Evolutionary conservation across 1,140 invertebrate species (phyloP).

Genomic region (Sarcophaga bullata): DNA sequence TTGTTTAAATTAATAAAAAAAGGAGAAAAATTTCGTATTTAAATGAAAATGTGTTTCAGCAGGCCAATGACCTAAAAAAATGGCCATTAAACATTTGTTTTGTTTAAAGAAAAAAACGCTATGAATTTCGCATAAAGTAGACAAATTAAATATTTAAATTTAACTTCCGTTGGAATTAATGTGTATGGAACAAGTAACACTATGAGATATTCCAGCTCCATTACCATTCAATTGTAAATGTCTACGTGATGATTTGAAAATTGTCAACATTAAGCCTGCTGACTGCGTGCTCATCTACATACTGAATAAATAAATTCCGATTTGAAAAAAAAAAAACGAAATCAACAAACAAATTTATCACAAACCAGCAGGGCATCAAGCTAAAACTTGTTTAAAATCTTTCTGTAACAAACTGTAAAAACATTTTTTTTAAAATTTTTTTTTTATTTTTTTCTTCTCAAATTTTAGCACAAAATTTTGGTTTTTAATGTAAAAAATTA

Average conservation of each 20-base stretch:
- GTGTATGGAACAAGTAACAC: neutral
- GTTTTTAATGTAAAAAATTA: too few species aligned
- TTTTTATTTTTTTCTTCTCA: too few species aligned
- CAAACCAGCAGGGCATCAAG: too few species aligned
- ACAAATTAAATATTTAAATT: neutral
- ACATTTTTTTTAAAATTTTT: too few species aligned
- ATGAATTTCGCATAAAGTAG: neutral
- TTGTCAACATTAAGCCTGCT: neutral
- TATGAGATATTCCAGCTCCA: too few species aligned
- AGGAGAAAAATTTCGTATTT: neutral
- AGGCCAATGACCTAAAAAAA: neutral
- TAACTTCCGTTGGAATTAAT: neutral
- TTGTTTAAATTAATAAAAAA: neutral
- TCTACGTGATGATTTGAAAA: neutral
- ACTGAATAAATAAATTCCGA: neutral
- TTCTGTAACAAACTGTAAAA: too few species aligned
- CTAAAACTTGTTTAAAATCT: too few species aligned
- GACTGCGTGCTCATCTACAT: neutral
- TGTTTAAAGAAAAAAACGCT: neutral
- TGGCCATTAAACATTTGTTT: neutral
- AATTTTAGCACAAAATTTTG: too few species aligned
- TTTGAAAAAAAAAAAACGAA: too few species aligned
- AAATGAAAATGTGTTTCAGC: neutral
- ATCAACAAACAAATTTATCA: too few species aligned
- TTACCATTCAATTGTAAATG: neutral